Evolutionary conservation across 2,888 invertebrate species (phyloP).

Genomic region (Leptarthrus brevirostris): DNA sequence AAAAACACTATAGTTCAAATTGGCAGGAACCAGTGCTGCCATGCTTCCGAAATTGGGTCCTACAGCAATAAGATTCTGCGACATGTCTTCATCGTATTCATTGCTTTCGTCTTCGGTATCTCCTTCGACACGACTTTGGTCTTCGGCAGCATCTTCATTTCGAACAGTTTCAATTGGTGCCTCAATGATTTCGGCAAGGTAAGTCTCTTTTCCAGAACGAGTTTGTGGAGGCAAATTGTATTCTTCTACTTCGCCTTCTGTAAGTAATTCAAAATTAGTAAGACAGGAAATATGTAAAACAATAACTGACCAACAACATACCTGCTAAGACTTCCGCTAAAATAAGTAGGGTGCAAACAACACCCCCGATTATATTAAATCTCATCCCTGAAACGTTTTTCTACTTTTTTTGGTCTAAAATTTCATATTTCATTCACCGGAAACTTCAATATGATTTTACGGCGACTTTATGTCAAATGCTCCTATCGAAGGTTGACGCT

Average conservation of each 20-base stretch:
- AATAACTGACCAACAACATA: too few species aligned
- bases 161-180: background rate
- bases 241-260: background rate
- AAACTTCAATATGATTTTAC: background rate
- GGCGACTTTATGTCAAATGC: background rate
- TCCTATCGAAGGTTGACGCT: background rate
- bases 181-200: background rate
- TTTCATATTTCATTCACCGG: background rate
- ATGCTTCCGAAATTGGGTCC: constrained; percentile 19
- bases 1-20: too few species aligned
- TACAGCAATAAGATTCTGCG: constrained; percentile 9
- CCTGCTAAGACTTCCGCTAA: background rate
- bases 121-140: background rate
- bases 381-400: background rate
- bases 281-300: too few species aligned
- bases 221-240: background rate
- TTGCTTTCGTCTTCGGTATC: background rate
- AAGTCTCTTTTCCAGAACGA: background rate
- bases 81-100: constrained; percentile 12
- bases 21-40: constrained; percentile 11
- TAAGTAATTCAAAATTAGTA: background rate
- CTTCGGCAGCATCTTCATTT: background rate
- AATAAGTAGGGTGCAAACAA: background rate
- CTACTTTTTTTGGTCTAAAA: background rate
- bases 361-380: background rate